Base-by-base conservation (phyloP, 1,140 invertebrate species). In the Maniola jurtina region DNA sequence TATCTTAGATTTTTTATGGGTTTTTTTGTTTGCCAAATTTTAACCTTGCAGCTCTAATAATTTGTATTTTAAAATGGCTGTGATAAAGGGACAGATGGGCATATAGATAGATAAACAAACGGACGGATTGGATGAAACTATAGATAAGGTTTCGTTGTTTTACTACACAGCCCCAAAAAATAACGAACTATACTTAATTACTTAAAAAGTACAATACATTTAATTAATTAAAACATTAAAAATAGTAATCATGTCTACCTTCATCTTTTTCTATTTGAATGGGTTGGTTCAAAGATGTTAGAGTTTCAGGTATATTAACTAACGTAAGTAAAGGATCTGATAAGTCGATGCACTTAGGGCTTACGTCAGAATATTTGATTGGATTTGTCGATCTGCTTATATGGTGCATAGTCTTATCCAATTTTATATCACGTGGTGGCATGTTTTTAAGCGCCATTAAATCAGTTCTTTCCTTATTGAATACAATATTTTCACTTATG, bases 401-500 rank as follows among this genome's bases (percentile, higher is more conserved):
- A 38, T 14, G 5, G 48, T 52, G 5, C 14, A 25, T 11, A 8
- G 6, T 16, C 6, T 25, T 5, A 52, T 61, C 34, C 34, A 59
- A 5, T 36, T 47, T 55, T 55, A 48, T 54, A 55, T 65, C 38
- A 33, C 15, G 9, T 11, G 38, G 33, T 52, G 47, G 5, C 10
- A 6, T 52, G 10, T 52, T 61, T 16, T 10, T 38, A 14, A 33
- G 6, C 33, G 35, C 34, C 13, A 15, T 36, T 9, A n/a, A 42
- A 14, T 70, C 7, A 34, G 36, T 60, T 50, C 14, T 48, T 47
- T 59, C 5, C 73, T 72, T 79, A 13, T 35, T 68, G 6, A 81
- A 16, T 15, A 86, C 62, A 34, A 68, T 68, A 55, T 79, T 81
- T 48, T 89, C 83, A 65, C 86, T 87, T 40, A 78, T 55, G 36